A percentile compares a stretch with the other conserved stretches of the same genome.
Evolutionary conservation across 2,113 vertebrate genomes (phyloP).

Genomic region (Madoqua kirkii): DNA sequence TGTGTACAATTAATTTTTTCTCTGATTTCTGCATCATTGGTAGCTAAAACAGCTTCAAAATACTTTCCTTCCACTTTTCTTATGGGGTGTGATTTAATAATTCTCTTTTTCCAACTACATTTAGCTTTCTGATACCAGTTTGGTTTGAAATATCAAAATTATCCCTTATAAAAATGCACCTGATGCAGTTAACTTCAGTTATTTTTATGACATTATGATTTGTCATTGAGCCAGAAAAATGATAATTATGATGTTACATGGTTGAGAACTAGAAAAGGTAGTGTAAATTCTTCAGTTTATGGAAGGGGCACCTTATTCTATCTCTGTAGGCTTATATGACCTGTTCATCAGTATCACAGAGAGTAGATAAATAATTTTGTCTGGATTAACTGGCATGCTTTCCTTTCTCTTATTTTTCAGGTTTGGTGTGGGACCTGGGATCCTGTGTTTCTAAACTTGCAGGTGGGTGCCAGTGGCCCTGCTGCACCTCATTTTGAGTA

Average conservation of each 20-base stretch:
- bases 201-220: background rate
- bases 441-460: background rate
- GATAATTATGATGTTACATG: background rate
- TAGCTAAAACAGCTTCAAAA: background rate
- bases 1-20: background rate
- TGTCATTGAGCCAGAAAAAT: background rate
- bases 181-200: background rate
- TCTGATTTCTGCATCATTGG: background rate
- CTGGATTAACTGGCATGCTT: background rate
- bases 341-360: background rate
- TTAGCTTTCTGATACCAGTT: background rate
- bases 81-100: background rate
- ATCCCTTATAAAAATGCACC: background rate
- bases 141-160: constrained; percentile 12
- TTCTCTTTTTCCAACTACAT: background rate
- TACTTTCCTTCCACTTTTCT: background rate
- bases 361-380: background rate
- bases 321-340: background rate
- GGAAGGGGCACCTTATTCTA: background rate
- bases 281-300: background rate
- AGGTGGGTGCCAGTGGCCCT: background rate
- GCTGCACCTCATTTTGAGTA: background rate
- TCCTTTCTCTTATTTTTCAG: background rate
- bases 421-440: background rate
- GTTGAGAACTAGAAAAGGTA: background rate